Percentiles rank a stretch among this genome's conserved stretches.
phyloP scores from a whole-genome alignment of 2,113 vertebrate genomes.

The Charina bottae region DNA sequence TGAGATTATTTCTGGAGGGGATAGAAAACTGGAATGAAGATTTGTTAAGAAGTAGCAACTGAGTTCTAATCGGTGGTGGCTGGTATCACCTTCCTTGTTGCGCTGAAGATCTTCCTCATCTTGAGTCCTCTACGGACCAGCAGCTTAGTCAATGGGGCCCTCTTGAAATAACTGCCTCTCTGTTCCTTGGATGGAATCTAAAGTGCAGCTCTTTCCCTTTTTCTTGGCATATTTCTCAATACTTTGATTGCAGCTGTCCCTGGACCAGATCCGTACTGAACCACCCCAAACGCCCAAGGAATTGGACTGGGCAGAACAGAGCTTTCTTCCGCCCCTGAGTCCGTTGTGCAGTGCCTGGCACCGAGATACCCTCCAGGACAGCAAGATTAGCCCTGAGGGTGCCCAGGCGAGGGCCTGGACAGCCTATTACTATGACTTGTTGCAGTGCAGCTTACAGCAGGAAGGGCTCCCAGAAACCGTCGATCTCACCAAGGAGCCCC shows the following conservation, averaged over 20 bases:
- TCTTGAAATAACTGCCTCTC: background rate
- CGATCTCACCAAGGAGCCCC: conserved; percentile 65
- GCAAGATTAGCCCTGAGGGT: conserved; percentile 57
- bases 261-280: conserved; percentile 51
- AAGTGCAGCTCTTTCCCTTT: background rate
- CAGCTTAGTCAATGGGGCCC: background rate
- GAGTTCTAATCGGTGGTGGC: background rate
- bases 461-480: conserved; percentile 69
- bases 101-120: background rate
- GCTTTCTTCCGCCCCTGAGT: conserved; percentile 39
- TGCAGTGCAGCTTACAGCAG: conserved; percentile 70
- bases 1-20: background rate
- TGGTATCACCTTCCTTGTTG: background rate
- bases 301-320: conserved; percentile 48
- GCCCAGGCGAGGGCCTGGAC: conserved; percentile 61
- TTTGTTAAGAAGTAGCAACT: background rate
- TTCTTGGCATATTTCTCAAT: background rate
- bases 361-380: conserved; percentile 60
- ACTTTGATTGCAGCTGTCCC: conserved; percentile 52
- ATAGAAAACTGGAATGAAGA: background rate
- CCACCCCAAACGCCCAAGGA: conserved; percentile 54
- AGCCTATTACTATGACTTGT: conserved; percentile 59
- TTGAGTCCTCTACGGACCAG: background rate
- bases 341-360: conserved; percentile 55
- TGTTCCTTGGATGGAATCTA: background rate